Conservation (phyloP, 2,797 vertebrate species). For the Pterois miles region DNA sequence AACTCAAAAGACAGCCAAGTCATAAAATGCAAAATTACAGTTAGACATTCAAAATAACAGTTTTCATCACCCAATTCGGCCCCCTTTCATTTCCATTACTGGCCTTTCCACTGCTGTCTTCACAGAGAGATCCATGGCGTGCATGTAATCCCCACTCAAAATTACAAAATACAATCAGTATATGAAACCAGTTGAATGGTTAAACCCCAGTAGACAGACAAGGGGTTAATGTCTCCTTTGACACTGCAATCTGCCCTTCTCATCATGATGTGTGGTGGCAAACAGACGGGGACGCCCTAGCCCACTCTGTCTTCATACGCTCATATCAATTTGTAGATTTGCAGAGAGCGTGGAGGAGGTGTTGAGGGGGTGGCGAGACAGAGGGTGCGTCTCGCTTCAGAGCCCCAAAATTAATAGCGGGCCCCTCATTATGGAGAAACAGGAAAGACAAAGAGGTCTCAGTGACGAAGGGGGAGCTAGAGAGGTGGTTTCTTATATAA, state of each 20-base stretch:
- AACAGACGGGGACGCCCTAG: conserved; percentile 65
- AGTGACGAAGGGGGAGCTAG: conserved; percentile 28
- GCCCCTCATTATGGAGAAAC: conserved; percentile 72
- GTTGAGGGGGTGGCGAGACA: conserved; percentile 15
- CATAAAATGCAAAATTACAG: conserved; percentile 27
- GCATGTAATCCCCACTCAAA: conserved; percentile 57
- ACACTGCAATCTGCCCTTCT: conserved; percentile 60
- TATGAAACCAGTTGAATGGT: conserved; percentile 72
- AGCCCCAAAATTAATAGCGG: conserved; percentile 78
- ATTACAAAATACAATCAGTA: conserved; percentile 70
- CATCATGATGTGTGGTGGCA: conserved; percentile 68
- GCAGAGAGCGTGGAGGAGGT: conserved; percentile 22
- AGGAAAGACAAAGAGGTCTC: conserved; percentile 62
- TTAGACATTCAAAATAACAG: conserved; percentile 26
- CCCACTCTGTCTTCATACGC: conserved; percentile 65
- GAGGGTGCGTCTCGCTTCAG: conserved; percentile 74
- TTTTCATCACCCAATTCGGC: conserved; percentile 27
- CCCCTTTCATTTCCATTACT: conserved; percentile 33
- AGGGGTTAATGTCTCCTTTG: conserved; percentile 74
- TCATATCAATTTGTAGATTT: conserved; percentile 65
- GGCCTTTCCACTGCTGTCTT: conserved; percentile 34
- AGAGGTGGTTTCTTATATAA: conserved; percentile 49
- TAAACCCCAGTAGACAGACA: conserved; percentile 56
- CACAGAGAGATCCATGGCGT: conserved; percentile 16
- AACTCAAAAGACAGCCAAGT: conserved; percentile 29